Evolutionary conservation across 2,113 vertebrate species (phyloP).

Genomic region (Petaurus breviceps): DNA sequence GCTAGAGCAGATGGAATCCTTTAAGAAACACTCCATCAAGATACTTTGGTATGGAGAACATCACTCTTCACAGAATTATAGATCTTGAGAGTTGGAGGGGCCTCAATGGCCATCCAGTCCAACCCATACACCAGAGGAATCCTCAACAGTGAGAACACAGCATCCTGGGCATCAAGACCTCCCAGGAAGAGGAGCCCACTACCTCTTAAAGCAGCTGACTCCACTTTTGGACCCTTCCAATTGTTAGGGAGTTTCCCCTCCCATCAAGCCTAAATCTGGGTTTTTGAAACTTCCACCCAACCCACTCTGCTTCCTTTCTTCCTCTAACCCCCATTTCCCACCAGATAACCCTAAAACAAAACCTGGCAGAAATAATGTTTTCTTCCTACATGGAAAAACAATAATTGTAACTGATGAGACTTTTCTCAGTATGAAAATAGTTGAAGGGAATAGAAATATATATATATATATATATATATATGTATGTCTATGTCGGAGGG

Average conservation of each 20-base stretch:
- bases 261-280: not conserved
- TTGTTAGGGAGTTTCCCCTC: not conserved
- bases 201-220: not conserved
- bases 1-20: not conserved
- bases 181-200: not conserved
- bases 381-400: too few relatives aligned
- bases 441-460: too few relatives aligned
- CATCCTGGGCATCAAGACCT: not conserved
- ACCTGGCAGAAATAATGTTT: not conserved
- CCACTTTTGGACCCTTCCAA: not conserved
- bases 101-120: not conserved
- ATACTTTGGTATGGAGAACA: not conserved
- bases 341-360: not conserved
- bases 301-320: not conserved
- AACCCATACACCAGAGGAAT: not conserved
- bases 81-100: not conserved
- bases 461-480: too few relatives aligned
- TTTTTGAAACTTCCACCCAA: not conserved
- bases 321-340: not conserved
- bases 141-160: not conserved
- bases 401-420: too few relatives aligned
- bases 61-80: not conserved
- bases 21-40: not conserved
- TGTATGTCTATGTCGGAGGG: too few relatives aligned
- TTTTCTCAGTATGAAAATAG: too few relatives aligned